Base-by-base conservation (phyloP, 2,113 vertebrate genomes). In the Bos indicus region DNA sequence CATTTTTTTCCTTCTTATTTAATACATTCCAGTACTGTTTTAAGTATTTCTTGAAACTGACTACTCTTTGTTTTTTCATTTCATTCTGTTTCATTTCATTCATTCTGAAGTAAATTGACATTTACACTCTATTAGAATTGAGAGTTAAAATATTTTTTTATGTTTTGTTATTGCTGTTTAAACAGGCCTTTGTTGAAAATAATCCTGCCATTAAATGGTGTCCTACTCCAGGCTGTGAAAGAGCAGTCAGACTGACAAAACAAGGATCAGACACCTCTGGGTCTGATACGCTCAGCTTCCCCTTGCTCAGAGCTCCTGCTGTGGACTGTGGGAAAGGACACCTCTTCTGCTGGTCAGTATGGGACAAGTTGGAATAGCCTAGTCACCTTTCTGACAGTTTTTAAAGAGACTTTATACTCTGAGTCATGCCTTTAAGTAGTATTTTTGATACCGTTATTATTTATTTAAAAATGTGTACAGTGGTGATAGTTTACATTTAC, bases 191-290 rank as follows among this genome's bases (percentile, higher is more conserved):
- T 99, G 99, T 99, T 98, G 99, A 99, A 99, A 99, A 99, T 99
- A 99, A 99, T 99, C 99, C 99, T 97, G 99, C 99, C 92, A 99
- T 99, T 98, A 99, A 99, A 97, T 99, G 99, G 99, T 99, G 99
- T 98, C 99, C 99, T 71, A 99, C 99, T 95, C 99, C 99, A 0
- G 99, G 99, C 60, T 99, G 99, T 98, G 99, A 99, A 97, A 99
- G 99, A 98, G 99, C 99, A 3, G 99, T 99, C 92, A 99, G 99
- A 89, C 99, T 99, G 56, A 99, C 99, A 93, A 99, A 99, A 64
- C 99, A 99, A 98, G 99, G 99, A 25, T 99, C 99, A 28, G 99
- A 99, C 97, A 98, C 98, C 80, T 98, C 99, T n/a, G 99, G 98
- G 82, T 99, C 99, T 48, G 99, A 99, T 95, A 96, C 99, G 0